phyloP scores from a whole-genome alignment of 1,140 invertebrate genomes.

The Zaprionus capensis region DNA sequence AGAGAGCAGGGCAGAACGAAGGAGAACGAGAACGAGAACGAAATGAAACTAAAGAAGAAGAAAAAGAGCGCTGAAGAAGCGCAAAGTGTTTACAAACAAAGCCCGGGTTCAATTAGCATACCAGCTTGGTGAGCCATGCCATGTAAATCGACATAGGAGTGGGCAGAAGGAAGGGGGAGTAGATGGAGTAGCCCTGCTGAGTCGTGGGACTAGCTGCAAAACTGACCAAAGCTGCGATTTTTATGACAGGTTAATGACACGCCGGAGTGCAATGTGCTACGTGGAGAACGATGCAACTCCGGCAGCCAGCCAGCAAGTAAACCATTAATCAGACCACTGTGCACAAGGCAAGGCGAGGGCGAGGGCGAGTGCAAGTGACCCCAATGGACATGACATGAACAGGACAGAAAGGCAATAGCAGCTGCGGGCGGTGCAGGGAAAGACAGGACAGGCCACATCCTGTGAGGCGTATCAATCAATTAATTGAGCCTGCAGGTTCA shows the following conservation, averaged over 20 bases:
- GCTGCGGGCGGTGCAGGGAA: conserved; percentile 2
- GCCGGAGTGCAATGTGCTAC: conserved; percentile 56
- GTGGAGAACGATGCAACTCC: conserved; percentile 41
- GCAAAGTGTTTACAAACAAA: conserved; percentile 77
- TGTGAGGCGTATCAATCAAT: conserved; percentile 74
- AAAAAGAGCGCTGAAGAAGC: conserved; percentile 32
- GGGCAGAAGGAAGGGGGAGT: neutral
- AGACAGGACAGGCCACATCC: neutral
- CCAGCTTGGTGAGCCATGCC: conserved; percentile 65
- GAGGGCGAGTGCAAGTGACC: conserved; percentile 48
- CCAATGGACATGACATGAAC: conserved; percentile 65
- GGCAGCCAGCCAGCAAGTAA: conserved; percentile 19
- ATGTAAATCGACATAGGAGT: neutral
- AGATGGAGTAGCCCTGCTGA: neutral
- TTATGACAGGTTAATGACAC: conserved; percentile 81
- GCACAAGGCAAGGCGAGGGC: neutral
- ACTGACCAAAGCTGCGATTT: conserved; percentile 63
- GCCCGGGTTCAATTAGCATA: conserved; percentile 74
- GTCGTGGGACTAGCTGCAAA: conserved; percentile 51
- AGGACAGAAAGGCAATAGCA: conserved; percentile 19
- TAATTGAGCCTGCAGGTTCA: conserved; percentile 75
- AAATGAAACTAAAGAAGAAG: neutral
- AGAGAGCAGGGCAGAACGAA: conserved; percentile 63
- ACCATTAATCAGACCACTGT: conserved; percentile 60
- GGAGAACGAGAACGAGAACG: conserved; percentile 9